These are phyloP conservation scores for Leptopilina syphax DNA, from an alignment of 2,888 invertebrate species.

Conservation along the genomic window DNA sequence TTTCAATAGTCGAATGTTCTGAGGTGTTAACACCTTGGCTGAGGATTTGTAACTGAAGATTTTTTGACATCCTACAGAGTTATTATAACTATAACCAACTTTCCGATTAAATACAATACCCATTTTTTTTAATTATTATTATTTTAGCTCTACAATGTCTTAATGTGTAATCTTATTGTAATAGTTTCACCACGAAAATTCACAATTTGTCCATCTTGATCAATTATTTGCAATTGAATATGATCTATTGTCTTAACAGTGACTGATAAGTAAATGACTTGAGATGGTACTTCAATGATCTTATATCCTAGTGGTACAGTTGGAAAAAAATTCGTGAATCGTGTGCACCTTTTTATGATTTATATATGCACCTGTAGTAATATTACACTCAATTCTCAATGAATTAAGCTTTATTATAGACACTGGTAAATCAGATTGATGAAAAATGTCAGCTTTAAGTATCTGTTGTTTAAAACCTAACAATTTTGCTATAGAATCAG, in stretches of 20 bases:
- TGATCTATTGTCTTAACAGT: constrained; percentile 50
- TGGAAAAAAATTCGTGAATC: constrained; percentile 33
- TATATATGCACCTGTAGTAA: constrained; percentile 25
- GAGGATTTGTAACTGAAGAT: constrained; percentile 17
- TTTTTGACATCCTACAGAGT: constrained; percentile 13
- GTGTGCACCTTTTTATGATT: constrained; percentile 33
- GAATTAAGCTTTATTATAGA: not conserved
- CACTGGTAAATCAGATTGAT: not conserved
- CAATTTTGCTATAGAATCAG: not conserved
- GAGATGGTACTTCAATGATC: constrained; percentile 63
- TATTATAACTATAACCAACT: constrained; percentile 42
- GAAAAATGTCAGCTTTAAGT: not conserved
- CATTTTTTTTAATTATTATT: constrained; percentile 26
- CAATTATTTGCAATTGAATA: constrained; percentile 55
- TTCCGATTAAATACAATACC: constrained; percentile 43
- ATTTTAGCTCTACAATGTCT: constrained; percentile 1
- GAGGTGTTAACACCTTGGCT: constrained; percentile 46
- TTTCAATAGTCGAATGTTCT: constrained; percentile 48
- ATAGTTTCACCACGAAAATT: constrained; percentile 58
- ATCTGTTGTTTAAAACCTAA: not conserved
- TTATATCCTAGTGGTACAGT: constrained; percentile 66
- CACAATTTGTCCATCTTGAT: constrained; percentile 55
- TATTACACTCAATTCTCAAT: constrained; percentile 31
- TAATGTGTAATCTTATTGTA: constrained; percentile 55
- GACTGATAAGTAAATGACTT: constrained; percentile 35